Conservation (phyloP, 1,140 invertebrate species). For the Drosophila pandora region DNA sequence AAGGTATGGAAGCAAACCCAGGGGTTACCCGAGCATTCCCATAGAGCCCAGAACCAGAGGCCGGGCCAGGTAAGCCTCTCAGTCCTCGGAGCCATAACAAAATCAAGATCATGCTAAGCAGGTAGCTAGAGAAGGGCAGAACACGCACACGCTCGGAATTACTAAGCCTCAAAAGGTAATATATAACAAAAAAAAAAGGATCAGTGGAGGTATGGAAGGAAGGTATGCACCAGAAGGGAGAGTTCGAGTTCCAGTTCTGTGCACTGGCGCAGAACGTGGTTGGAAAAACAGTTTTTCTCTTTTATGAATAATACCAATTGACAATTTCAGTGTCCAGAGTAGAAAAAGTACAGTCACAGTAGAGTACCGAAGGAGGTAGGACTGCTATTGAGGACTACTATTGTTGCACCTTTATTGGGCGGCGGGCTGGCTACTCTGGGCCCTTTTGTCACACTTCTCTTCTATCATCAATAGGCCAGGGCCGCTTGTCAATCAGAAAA, state of each 20-base stretch:
- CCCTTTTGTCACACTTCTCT: conserved; percentile 50
- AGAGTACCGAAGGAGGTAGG: conserved; percentile 27
- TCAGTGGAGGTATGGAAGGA: conserved; percentile 5
- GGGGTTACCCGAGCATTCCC: conserved; percentile 45
- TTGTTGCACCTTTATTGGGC: conserved; percentile 31
- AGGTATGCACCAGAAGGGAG: conserved; percentile 18
- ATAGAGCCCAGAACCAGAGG: conserved; percentile 31
- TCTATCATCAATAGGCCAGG: conserved; percentile 60
- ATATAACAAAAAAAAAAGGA: conserved; percentile 41
- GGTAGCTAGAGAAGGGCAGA: conserved; percentile 48
- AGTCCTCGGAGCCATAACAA: conserved; percentile 29
- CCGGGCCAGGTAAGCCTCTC: conserved; percentile 50
- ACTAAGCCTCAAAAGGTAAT: conserved; percentile 14
- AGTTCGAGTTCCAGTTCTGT: conserved; percentile 15
- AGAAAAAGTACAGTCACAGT: conserved; percentile 71
- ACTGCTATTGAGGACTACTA: neutral
- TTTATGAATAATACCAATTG: conserved; percentile 73
- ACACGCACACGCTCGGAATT: conserved; percentile 26
- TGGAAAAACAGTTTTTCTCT: conserved; percentile 74
- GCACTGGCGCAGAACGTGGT: conserved; percentile 77
- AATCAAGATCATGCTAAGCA: conserved; percentile 64
- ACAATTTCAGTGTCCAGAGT: conserved; percentile 51
- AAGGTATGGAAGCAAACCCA: conserved; percentile 34
- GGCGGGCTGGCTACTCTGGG: neutral
- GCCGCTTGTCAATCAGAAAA: conserved; percentile 60